phyloP scores from a whole-genome alignment of 2,888 invertebrate species.

The Encarsia formosa region DNA sequence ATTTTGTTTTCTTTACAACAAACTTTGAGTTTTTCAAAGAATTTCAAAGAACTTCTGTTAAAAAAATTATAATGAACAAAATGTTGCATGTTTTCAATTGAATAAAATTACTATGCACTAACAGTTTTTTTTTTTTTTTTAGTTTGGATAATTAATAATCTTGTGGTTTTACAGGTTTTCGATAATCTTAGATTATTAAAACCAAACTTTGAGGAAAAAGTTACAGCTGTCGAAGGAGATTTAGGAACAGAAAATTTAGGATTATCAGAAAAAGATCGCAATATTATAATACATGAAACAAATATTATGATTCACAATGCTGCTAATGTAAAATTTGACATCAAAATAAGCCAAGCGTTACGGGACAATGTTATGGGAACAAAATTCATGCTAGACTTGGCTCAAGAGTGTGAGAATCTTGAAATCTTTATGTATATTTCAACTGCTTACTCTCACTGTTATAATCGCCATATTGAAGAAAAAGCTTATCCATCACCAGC shows the following conservation, averaged over 20 bases:
- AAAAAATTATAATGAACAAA: no score
- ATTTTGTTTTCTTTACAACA: no score
- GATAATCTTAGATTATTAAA: slow-evolving; percentile 26
- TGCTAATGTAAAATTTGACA: slow-evolving; percentile 31
- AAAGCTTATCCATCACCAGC: slow-evolving; percentile 34
- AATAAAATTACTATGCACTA: no score
- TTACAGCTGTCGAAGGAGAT: slow-evolving; percentile 32
- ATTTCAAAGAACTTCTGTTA: no score
- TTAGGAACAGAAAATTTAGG: slow-evolving; percentile 28
- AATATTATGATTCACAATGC: slow-evolving; percentile 37
- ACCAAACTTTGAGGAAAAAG: slow-evolving; percentile 31
- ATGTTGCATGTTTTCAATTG: no score
- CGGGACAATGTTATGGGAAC: slow-evolving; percentile 35
- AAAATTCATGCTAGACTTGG: slow-evolving; percentile 33
- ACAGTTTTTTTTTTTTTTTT: no score
- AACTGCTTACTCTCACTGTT: slow-evolving; percentile 36
- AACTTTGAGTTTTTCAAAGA: no score
- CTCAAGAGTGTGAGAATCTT: slow-evolving; percentile 32
- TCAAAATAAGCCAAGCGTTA: slow-evolving; percentile 23
- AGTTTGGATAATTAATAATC: no score
- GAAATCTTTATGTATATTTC: slow-evolving; percentile 36
- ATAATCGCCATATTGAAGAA: slow-evolving; percentile 33
- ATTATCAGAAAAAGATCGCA: slow-evolving; percentile 28
- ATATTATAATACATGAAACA: slow-evolving; percentile 28
- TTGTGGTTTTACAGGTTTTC: slow-evolving; percentile 35